A percentile compares a stretch with the other conserved stretches of the same genome.
Conservation (phyloP, 1,140 invertebrate genomes). For the Sycobia sp. region DNA sequence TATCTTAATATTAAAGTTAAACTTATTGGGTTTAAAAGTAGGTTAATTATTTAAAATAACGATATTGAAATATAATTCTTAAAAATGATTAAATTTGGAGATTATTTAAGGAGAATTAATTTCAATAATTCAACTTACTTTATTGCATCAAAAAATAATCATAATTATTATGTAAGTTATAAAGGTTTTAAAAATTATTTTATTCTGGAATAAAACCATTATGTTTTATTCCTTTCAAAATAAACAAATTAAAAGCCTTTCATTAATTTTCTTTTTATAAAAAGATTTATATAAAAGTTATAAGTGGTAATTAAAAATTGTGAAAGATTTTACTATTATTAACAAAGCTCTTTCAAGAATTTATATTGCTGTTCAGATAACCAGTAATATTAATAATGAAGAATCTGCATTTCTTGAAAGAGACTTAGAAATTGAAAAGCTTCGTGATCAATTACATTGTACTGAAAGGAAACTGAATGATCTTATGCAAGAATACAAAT, state of each 20-base stretch:
- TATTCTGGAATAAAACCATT: background rate
- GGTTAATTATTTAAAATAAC: too few species aligned
- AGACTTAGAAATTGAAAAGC: slow-evolving; percentile 40
- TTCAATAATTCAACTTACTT: too few species aligned
- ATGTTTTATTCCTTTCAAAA: background rate
- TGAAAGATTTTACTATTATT: background rate
- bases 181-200: too few species aligned
- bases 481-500: slow-evolving; percentile 38
- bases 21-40: too few species aligned
- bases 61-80: too few species aligned
- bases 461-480: slow-evolving; percentile 39
- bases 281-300: slow-evolving; percentile 11
- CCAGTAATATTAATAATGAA: slow-evolving; percentile 43
- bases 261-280: slow-evolving; percentile 15
- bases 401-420: slow-evolving; percentile 43
- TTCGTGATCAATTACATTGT: slow-evolving; percentile 41
- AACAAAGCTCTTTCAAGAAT: slow-evolving; percentile 29
- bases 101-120: too few species aligned
- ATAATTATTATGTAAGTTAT: too few species aligned
- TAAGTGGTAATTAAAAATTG: slow-evolving; percentile 2
- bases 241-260: slow-evolving; percentile 31
- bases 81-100: too few species aligned
- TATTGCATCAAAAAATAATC: too few species aligned
- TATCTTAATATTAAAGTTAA: too few species aligned
- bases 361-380: slow-evolving; percentile 48